Percentiles rank a stretch among this genome's conserved stretches.
phyloP scores from a whole-genome alignment of 2,888 invertebrate species.

The Perithous albicinctus region DNA sequence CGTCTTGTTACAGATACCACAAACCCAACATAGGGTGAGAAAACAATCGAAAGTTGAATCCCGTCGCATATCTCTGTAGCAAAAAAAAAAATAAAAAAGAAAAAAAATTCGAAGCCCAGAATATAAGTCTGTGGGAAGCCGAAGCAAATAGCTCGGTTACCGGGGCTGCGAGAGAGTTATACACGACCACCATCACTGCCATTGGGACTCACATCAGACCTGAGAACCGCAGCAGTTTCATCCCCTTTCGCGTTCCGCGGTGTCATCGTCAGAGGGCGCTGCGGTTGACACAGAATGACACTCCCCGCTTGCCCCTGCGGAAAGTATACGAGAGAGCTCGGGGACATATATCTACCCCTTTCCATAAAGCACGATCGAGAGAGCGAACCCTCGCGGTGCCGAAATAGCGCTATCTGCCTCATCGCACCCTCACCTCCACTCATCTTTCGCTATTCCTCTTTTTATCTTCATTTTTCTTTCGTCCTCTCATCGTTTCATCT shows the following conservation, averaged over 20 bases:
- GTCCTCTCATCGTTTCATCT: constrained; percentile 32
- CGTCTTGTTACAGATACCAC: neutral
- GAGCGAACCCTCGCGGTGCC: constrained; percentile 56
- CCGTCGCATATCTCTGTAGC: constrained; percentile 10
- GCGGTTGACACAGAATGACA: constrained; percentile 84
- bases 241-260: constrained; percentile 83
- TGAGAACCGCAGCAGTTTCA: constrained; percentile 68
- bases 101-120: constrained; percentile 2
- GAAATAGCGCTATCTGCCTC: constrained; percentile 62
- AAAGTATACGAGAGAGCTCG: constrained; percentile 14
- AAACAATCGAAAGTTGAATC: constrained; percentile 20
- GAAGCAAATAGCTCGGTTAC: constrained; percentile 61
- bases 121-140: constrained; percentile 43
- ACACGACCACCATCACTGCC: constrained; percentile 31
- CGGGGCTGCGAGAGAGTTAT: constrained; percentile 66
- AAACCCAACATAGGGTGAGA: neutral
- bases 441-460: constrained; percentile 62
- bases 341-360: constrained; percentile 52
- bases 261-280: constrained; percentile 85
- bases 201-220: constrained; percentile 33
- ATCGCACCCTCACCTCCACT: constrained; percentile 57
- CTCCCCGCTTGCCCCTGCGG: constrained; percentile 70
- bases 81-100: no score
- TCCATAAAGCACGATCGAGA: constrained; percentile 53
- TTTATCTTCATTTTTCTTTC: constrained; percentile 41